Evolutionary conservation across 2,888 invertebrate species (phyloP), one percentile per base, ranked within the genome.

Genomic region (Drosophila neutralis): DNA sequence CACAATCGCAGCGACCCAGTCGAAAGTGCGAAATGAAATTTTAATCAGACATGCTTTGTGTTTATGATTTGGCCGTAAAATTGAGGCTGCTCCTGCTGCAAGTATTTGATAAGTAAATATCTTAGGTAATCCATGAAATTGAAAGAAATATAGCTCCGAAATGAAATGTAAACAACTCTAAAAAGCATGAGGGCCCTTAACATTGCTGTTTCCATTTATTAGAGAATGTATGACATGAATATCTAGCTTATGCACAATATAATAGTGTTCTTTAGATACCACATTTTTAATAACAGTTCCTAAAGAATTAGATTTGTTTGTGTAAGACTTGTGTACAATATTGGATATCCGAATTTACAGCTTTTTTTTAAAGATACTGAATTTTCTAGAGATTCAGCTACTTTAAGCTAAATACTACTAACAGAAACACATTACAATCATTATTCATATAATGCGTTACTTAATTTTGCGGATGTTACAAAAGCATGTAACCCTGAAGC

Each of bases 1-100:
- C 57, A 69, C 70, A 86, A 89, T 89, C 90, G 72, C 81, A 70
- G 75, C 79, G 38, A 65, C 65, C 68, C 67, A 87, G 73, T 83
- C 51, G 58, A 69, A 80, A 73, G 81, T 86, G 84, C 79, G 70
- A 81, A 89, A 85, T 87, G 72, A 87, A 87, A 90, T 90, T 89
- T 89, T 88, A 77, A 88, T 81, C 76, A 72, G 70, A 67, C 59
- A 58, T 45, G 45, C 36, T 61, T 64, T 70, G 64, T 72, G 76
- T 85, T 85, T 89, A 83, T 86, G 79, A 79, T 81, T 81, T 70
- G 62, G 64, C 66, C 42, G 51, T 79, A 74, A 76, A 86, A 35
- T 68, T 40, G n/a, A 69, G 42, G 27, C 54, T 38, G 29, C 31
- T 27, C 40, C 51, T 49, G 72, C 52, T 35, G n/a, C 57, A 31